Base-by-base conservation (phyloP, 2,888 invertebrate genomes). In the Caenorhabditis sp. region DNA sequence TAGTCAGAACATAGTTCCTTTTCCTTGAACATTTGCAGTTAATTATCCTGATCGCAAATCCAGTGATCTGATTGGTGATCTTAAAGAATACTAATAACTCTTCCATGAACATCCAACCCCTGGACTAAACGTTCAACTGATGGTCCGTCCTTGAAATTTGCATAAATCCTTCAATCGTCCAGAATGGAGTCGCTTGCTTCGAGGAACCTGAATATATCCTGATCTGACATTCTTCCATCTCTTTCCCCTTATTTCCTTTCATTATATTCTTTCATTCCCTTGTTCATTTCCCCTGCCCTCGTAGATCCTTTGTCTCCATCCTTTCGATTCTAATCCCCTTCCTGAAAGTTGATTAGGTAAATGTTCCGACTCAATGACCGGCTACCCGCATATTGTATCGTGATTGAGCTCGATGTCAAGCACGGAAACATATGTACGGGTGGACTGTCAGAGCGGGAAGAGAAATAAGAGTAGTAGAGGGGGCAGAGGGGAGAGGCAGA, bases 381-480 rank as follows among this genome's bases (percentile, higher is more conserved):
- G 76, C 76, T 38, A 77, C 76, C 76, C 76, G 61, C 59, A 51
- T 22, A 77, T 77, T 77, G 76, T 77, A 61, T 51, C 76, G 76
- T 77, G 76, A 61, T 77, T 77, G 76, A 61, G 58, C 76, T 51
- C 47, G 5, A 26, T 79, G 79, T 44, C 72, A 79, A 79, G 72
- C 70, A 79, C 72, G 79, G 79, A 70, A 70, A 79, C 72, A 72
- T 79, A 70, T 79, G 72, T 79, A 77, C 76, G 76, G 76, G 76
- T 77, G 76, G 76, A 69, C 76, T 69, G 76, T 77, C 61, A 22
- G 47, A 47, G 44, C 35, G 24, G 61, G 69, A 49, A 41, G 56
- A 26, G 24, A 44, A 28, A 54, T 24, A 54, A 26, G 54, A 54
- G 26, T 54, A 54, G 54, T 56, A 41, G 26, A 19, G 8, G 24